Conservation (phyloP, 2,888 invertebrate genomes). For the Saturnia japonica region DNA sequence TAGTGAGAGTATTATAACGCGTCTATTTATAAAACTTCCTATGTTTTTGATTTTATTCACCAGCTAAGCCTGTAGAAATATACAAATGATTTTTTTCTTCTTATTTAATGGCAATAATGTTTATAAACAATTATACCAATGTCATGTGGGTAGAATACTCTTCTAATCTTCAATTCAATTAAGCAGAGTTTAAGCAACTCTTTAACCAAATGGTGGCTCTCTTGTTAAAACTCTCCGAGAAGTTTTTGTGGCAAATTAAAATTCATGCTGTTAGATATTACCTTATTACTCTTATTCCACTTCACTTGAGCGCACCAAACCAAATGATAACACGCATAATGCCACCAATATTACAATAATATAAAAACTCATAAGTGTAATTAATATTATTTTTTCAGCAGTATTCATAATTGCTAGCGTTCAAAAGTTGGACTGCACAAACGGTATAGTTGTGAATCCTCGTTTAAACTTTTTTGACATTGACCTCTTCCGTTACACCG, state of each 20-base stretch:
- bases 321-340: no score
- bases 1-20: no score
- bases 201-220: background rate
- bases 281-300: background rate
- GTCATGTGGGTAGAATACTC: no score
- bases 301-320: background rate
- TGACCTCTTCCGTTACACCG: slow-evolving; percentile 74
- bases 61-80: background rate
- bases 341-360: no score
- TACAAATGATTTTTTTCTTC: background rate
- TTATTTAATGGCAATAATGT: no score
- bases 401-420: slow-evolving; percentile 40
- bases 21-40: no score
- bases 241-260: background rate
- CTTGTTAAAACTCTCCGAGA: background rate
- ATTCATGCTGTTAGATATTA: background rate
- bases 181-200: no score
- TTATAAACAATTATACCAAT: no score
- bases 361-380: background rate
- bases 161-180: no score
- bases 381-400: slow-evolving; percentile 40
- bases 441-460: slow-evolving; percentile 35
- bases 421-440: slow-evolving; percentile 43
- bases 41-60: background rate
- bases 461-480: slow-evolving; percentile 81